Base-by-base conservation (phyloP, 2,113 vertebrate species). In the Atractosteus spatula region DNA sequence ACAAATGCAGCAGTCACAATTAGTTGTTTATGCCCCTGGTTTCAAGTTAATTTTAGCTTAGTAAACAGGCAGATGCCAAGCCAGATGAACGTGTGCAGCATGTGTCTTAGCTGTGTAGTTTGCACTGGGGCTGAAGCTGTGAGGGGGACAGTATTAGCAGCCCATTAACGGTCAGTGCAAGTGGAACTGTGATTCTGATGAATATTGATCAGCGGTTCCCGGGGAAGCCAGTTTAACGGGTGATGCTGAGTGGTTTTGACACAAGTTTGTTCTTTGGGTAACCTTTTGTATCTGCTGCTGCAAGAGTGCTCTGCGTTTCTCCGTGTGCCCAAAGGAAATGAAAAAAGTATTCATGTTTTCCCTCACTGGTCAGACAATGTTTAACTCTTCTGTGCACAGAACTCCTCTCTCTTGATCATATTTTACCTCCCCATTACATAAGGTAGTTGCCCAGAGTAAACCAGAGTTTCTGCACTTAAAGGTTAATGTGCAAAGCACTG, bases 1-100 rank as follows among this genome's bases (percentile, higher is more conserved):
- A 76, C 79, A 71, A 83, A 79, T 83, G 70, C 82, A 78, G 74
- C 78, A 79, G 87, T 90, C 89, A 86, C 78, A 81, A 87, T 87
- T 85, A 83, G 75, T 71, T 82, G 75, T 77, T 84, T 74, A 79
- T 70, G 43, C 82, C 82, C 84, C 75, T 8, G 56, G 72, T 82
- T 76, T 81, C 84, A 83, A 86, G 83, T 89, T 89, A 84, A 86
- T 85, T 87, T 85, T 83, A 85, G 80, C 80, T 74, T 85, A 54
- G 81, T 84, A 85, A 76, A 77, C 71, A 83, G 75, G 72, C 77
- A 85, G 73, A 82, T 88, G 86, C 80, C 82, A 84, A 75, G 83
- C 82, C 77, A 78, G 82, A 86, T 89, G 80, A 71, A 71, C 77
- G 83, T 82, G 73, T 82, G 73, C 70, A 82, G 29, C 14, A 41